phyloP scores from a whole-genome alignment of 1,140 invertebrate genomes.

The Phortica variegata region DNA sequence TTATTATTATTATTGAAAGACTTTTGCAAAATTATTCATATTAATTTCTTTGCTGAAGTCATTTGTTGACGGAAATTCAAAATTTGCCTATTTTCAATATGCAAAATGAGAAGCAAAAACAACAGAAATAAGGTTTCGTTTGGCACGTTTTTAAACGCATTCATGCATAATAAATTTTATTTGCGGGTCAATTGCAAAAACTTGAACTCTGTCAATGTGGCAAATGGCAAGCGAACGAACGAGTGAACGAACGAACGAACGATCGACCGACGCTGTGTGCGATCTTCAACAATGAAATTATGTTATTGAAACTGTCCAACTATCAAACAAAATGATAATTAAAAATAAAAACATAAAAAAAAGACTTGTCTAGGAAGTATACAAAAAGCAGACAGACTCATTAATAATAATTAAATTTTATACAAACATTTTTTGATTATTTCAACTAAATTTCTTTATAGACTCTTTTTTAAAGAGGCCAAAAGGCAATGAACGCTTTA shows the following conservation, averaged over 20 bases:
- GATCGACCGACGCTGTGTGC: slow-evolving; percentile 9
- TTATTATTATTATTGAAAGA: too few species aligned
- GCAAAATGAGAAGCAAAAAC: too few species aligned
- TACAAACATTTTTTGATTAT: slow-evolving; percentile 9
- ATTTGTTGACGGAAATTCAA: too few species aligned
- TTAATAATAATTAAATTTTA: slow-evolving; percentile 42
- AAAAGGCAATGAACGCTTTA: slow-evolving; percentile 43
- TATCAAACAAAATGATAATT: slow-evolving; percentile 14
- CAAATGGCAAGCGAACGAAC: slow-evolving; percentile 5
- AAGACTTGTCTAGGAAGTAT: slow-evolving; percentile 40
- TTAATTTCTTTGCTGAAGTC: too few species aligned
- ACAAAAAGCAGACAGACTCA: slow-evolving; percentile 46
- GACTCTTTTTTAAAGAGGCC: slow-evolving; percentile 9
- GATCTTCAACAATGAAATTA: neutral
- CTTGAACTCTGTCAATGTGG: slow-evolving; percentile 41
- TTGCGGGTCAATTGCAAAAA: slow-evolving; percentile 51
- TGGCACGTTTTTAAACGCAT: neutral
- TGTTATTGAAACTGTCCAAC: slow-evolving; percentile 12
- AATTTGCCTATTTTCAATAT: too few species aligned
- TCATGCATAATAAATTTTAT: slow-evolving; percentile 52
- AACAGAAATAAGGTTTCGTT: too few species aligned
- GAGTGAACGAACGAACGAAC: too few species aligned
- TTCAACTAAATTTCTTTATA: slow-evolving; percentile 26
- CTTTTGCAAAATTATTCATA: too few species aligned
- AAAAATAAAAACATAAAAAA: slow-evolving; percentile 11